These are phyloP conservation scores for Trissolcus japonicus DNA, from an alignment of 2,888 invertebrate species.

Conservation along the genomic window DNA sequence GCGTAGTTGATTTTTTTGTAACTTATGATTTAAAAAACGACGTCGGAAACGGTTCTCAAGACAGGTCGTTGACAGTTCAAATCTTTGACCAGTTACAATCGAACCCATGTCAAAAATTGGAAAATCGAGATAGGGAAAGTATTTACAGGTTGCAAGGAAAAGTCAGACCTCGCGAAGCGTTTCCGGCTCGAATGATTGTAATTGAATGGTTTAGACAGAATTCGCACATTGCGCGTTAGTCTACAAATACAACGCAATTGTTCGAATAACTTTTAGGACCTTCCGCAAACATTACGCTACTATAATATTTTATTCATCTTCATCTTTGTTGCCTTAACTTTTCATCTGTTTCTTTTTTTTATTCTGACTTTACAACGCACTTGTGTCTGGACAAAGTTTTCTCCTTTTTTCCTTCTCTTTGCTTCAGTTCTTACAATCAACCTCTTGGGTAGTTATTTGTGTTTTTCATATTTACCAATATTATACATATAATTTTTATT, in stretches of 20 bases:
- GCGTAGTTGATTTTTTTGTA: conserved; percentile 65
- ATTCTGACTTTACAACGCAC: conserved; percentile 58
- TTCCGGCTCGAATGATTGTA: conserved; percentile 57
- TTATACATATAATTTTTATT: conserved; percentile 57
- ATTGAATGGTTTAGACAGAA: conserved; percentile 58
- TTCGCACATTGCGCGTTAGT: conserved; percentile 53
- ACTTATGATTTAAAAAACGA: conserved; percentile 69
- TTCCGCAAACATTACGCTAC: conserved; percentile 46
- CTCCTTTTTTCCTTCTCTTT: conserved; percentile 18
- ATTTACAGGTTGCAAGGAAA: conserved; percentile 39
- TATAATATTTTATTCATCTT: conserved; percentile 35
- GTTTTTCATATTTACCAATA: conserved; percentile 27
- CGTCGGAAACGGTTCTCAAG: conserved; percentile 67
- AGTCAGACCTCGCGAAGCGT: conserved; percentile 48
- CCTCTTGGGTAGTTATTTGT: conserved; percentile 59
- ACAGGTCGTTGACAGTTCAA: conserved; percentile 1
- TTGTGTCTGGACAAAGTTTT: conserved; percentile 63
- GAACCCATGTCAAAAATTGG: conserved; percentile 19
- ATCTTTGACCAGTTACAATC: conserved; percentile 6
- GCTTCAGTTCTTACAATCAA: conserved; percentile 61
- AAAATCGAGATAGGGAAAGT: conserved; percentile 31
- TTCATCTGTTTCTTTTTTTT: conserved; percentile 16
- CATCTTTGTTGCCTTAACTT: conserved; percentile 38
- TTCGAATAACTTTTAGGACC: conserved; percentile 37
- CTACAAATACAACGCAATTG: conserved; percentile 56